Conservation (phyloP, 2,888 invertebrate genomes). For the Xylota sylvarum region DNA sequence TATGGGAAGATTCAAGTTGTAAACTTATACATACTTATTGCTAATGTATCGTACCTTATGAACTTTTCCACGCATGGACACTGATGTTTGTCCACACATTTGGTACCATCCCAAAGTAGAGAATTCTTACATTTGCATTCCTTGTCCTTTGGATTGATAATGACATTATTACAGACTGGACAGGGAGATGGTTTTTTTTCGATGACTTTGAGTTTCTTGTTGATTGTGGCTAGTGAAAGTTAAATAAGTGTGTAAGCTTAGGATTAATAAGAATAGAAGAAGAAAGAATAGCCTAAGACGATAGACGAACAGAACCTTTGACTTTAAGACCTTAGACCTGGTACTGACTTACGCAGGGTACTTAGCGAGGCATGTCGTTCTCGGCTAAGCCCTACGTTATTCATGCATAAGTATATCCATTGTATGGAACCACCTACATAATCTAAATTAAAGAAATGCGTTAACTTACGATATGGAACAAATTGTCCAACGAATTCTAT, state of each 20-base stretch:
- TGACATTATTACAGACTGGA: constrained; percentile 85
- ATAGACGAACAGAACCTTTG: too few species aligned
- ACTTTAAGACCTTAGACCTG: too few species aligned
- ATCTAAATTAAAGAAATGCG: too few species aligned
- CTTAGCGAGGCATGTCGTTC: too few species aligned
- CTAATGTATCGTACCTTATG: constrained; percentile 85
- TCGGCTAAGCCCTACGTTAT: too few species aligned
- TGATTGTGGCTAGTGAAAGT: constrained; percentile 79
- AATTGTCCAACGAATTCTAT: constrained; percentile 93
- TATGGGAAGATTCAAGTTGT: constrained; percentile 79
- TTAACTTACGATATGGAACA: constrained; percentile 88
- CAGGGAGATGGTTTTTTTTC: constrained; percentile 84
- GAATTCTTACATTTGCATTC: constrained; percentile 86
- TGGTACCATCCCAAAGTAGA: constrained; percentile 90
- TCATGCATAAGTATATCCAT: too few species aligned
- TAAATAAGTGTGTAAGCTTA: too few species aligned
- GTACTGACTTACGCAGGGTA: too few species aligned
- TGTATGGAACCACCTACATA: too few species aligned
- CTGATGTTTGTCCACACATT: constrained; percentile 89
- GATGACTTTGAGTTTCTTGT: constrained; percentile 78
- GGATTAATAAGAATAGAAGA: too few species aligned
- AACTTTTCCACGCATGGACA: constrained; percentile 92
- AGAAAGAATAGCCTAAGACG: too few species aligned
- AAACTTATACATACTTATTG: background rate
- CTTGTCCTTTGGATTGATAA: constrained; percentile 55